Evolutionary conservation across 2,113 vertebrate species (phyloP).

Genomic region (Spea multiplicata): DNA sequence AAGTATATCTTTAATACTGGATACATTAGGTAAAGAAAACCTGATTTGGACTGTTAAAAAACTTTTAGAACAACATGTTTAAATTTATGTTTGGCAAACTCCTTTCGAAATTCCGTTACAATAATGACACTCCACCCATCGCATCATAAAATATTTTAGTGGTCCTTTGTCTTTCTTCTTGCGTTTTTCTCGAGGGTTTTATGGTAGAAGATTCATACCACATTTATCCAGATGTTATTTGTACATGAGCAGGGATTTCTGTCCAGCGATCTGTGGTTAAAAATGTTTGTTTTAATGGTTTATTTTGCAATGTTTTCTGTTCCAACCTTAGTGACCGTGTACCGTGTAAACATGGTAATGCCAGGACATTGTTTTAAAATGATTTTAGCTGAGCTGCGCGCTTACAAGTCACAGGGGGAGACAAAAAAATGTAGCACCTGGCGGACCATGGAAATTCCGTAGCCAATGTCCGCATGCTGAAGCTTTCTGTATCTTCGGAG

Average conservation of each 20-base stretch:
- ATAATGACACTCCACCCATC: constrained; percentile 82
- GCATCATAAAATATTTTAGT: constrained; percentile 79
- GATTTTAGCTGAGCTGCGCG: constrained; percentile 56
- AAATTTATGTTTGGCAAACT: constrained; percentile 80
- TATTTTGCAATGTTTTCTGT: constrained; percentile 74
- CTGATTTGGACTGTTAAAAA: constrained; percentile 76
- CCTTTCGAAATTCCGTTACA: constrained; percentile 70
- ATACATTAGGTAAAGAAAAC: constrained; percentile 79
- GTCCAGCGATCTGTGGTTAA: constrained; percentile 78
- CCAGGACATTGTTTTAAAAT: constrained; percentile 69
- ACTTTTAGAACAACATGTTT: constrained; percentile 81
- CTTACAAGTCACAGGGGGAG: constrained; percentile 58
- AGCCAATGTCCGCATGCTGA: constrained; percentile 30
- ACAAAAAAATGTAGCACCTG: constrained; percentile 67
- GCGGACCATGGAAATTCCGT: constrained; percentile 55
- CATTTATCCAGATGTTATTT: constrained; percentile 84
- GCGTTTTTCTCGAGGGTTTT: constrained; percentile 79
- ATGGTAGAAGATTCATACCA: constrained; percentile 82
- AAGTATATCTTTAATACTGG: too few species aligned
- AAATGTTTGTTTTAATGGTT: constrained; percentile 82
- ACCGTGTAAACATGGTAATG: constrained; percentile 62
- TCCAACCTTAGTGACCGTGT: constrained; percentile 70
- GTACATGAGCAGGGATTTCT: constrained; percentile 75
- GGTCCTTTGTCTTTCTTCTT: constrained; percentile 76
- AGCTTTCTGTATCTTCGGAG: constrained; percentile 45